phyloP scores from a whole-genome alignment of 2,797 vertebrate genomes.

The Myiotriccus ornatus region DNA sequence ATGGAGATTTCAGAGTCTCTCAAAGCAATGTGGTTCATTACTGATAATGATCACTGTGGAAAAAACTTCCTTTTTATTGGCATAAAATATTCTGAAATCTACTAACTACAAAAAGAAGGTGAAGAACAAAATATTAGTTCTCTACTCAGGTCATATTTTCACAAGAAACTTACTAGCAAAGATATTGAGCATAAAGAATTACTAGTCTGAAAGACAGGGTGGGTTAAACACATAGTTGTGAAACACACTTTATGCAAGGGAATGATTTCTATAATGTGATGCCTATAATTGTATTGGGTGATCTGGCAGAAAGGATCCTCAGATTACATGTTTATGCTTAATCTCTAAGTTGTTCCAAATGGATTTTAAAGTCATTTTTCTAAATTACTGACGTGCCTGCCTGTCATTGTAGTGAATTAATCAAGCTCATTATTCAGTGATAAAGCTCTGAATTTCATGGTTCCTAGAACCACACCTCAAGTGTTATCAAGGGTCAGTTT shows the following conservation, averaged over 20 bases:
- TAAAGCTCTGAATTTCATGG: neutral
- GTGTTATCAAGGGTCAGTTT: conserved; percentile 28
- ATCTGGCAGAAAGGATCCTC: neutral
- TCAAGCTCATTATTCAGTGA: neutral
- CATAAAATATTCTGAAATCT: neutral
- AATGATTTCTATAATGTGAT: neutral
- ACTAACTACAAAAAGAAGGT: neutral
- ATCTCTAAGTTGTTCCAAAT: neutral
- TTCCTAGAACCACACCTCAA: neutral
- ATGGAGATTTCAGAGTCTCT: neutral
- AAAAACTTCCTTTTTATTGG: neutral
- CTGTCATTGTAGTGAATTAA: neutral
- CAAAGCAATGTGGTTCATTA: neutral
- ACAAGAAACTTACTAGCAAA: neutral
- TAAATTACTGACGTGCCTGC: neutral
- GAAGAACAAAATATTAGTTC: neutral
- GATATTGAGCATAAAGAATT: neutral
- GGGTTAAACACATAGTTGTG: neutral
- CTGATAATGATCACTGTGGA: neutral
- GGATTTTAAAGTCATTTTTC: neutral
- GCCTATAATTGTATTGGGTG: neutral
- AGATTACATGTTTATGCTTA: neutral
- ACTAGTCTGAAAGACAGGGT: neutral
- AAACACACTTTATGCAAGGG: neutral
- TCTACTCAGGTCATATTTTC: neutral